phyloP scores from a whole-genome alignment of 2,888 invertebrate species.

The Xestia ashworthii region DNA sequence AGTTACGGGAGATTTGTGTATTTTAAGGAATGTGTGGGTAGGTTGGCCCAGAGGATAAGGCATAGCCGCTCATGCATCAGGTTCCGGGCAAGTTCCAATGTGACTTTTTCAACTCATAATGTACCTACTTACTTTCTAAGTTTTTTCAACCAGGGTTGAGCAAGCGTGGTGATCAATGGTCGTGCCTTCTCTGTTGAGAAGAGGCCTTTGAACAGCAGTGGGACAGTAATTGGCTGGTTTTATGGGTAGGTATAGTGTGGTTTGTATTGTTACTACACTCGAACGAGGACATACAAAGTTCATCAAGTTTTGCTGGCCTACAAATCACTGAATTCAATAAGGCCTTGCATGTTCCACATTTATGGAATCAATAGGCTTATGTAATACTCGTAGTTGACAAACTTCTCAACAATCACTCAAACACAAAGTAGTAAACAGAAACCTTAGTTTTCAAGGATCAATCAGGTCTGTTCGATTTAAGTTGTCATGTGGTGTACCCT shows the following conservation, averaged over 20 bases:
- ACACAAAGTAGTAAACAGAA: not conserved
- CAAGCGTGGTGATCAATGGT: no score
- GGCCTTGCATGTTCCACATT: conserved; percentile 21
- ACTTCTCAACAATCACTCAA: conserved; percentile 15
- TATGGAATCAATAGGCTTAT: conserved; percentile 1
- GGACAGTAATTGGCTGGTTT: no score
- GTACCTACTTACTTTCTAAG: no score
- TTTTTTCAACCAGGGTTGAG: no score
- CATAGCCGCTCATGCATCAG: no score
- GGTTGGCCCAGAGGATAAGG: no score
- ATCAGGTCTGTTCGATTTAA: not conserved
- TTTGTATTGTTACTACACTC: not conserved
- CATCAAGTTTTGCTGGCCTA: not conserved
- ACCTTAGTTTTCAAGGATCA: conserved; percentile 5
- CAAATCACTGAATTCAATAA: conserved; percentile 11
- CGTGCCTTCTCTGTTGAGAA: no score
- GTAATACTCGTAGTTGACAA: not conserved
- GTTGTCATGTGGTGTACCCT: not conserved
- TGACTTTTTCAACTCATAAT: no score
- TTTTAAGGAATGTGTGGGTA: not conserved
- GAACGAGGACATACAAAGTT: not conserved
- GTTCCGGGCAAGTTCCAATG: no score
- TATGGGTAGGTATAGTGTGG: no score
- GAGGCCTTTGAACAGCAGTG: no score
- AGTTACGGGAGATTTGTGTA: not conserved